phyloP scores from a whole-genome alignment of 2,888 invertebrate species.

The Hemaris fuciformis region DNA sequence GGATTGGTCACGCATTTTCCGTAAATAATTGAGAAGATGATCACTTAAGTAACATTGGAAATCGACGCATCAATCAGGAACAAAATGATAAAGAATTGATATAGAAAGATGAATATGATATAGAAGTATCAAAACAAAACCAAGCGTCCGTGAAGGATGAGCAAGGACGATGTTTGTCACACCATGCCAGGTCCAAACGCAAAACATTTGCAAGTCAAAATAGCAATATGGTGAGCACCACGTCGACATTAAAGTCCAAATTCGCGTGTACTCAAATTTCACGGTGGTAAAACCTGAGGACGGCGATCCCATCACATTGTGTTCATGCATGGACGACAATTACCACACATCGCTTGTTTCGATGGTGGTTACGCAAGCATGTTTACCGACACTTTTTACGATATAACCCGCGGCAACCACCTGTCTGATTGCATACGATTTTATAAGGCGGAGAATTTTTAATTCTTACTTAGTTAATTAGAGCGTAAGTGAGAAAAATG shows the following conservation, averaged over 20 bases:
- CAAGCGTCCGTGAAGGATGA: slow-evolving; percentile 42
- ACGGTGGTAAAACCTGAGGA: slow-evolving; percentile 22
- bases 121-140: slow-evolving; percentile 30
- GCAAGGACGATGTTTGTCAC: slow-evolving; percentile 37
- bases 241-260: slow-evolving; percentile 22
- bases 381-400: slow-evolving; percentile 17
- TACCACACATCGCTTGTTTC: slow-evolving; percentile 28
- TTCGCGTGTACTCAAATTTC: slow-evolving; percentile 20
- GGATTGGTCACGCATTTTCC: background rate
- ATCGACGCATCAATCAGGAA: background rate
- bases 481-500: slow-evolving; percentile 7
- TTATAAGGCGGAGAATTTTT: background rate
- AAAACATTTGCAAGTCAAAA: background rate
- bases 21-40: background rate
- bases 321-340: slow-evolving; percentile 59
- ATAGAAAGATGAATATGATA: slow-evolving; percentile 23
- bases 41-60: background rate
- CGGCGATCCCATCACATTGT: slow-evolving; percentile 42
- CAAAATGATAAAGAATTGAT: background rate
- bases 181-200: background rate
- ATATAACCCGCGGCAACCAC: background rate
- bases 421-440: background rate
- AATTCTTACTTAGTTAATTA: background rate
- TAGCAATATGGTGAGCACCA: background rate
- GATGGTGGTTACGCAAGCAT: slow-evolving; percentile 19